Evolutionary conservation across 2,113 vertebrate species (phyloP), one percentile per base, ranked within the genome.

Genomic region (Lepus timidus): DNA sequence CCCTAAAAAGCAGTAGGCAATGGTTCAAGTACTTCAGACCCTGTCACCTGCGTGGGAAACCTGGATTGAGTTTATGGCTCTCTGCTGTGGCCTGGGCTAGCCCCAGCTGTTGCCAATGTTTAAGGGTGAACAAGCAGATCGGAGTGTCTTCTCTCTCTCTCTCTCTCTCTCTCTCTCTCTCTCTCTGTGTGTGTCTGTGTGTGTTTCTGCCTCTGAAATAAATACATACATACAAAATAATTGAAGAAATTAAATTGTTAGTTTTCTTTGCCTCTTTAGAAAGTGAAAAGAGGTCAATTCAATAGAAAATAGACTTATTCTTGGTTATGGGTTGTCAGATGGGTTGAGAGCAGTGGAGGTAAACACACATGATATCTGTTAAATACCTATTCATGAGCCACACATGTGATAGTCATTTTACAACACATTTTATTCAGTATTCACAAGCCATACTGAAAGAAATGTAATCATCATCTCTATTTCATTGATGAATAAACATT

Each of bases 221-320:
- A 58, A 58, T 58, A 58, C 14, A 58, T 58, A 58, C 14, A 58
- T 58, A 16, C 70, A 85, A 85, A 85, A 92, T 79, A 79, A 25
- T 86, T 70, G 71, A 68, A 58, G 22, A 92, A 86, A 92, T 51
- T 80, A 73, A 62, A 6, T 73, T n/a, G 14, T 39, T 85, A 81
- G 12, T 49, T 78, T 85, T 91, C n/a, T 29, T 87, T 58, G 55
- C 55, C 55, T 80, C 75, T 87, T 31, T 73, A 31, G 31, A 52
- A 62, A 22, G 20, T 79, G 11, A 79, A 92, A 86, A 86, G 10
- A 16, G 14, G 23, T 87, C 67, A 25, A 55, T 74, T 55, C 62
- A 22, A 87, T 31, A 64, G 58, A 20, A 79, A 88, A 73, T 65
- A 25, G 76, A 55, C 52, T 88, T 78, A 92, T 78, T 87, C 39